These are phyloP conservation scores for Polypterus bichir DNA, from an alignment of 2,113 vertebrate genomes.

Conservation along the genomic window DNA sequence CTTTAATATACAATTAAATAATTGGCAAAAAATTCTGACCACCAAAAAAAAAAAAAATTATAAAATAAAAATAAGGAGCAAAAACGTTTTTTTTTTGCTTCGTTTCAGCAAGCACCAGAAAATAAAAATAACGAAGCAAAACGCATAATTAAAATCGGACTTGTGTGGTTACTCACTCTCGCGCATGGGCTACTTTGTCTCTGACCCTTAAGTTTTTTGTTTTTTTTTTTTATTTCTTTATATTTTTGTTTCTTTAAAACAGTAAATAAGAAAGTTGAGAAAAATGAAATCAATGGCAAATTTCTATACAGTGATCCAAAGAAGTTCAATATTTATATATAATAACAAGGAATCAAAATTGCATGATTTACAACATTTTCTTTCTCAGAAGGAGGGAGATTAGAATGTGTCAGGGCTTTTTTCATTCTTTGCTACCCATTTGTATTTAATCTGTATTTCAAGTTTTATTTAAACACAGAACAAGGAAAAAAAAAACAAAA, in stretches of 20 bases:
- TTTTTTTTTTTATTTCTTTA: conserved; percentile 53
- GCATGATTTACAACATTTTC: conserved; percentile 70
- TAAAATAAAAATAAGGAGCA: background rate
- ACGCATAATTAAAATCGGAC: conserved; percentile 29
- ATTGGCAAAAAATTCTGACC: background rate
- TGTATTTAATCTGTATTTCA: background rate
- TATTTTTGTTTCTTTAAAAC: no score
- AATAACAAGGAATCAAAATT: conserved; percentile 58
- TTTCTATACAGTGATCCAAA: conserved; percentile 77
- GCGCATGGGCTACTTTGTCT: conserved; percentile 25
- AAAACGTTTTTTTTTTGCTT: background rate
- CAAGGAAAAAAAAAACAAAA: background rate
- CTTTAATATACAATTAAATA: conserved; percentile 4
- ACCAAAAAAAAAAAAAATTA: background rate
- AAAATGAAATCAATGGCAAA: conserved; percentile 64
- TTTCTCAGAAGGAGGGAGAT: conserved; percentile 10
- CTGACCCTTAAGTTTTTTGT: background rate
- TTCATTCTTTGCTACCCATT: background rate
- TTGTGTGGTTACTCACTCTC: conserved; percentile 53
- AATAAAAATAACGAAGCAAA: background rate
- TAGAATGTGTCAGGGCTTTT: background rate
- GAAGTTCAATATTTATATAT: conserved; percentile 66
- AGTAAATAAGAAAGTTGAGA: conserved; percentile 53
- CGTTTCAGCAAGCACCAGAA: background rate
- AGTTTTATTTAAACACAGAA: background rate